A percentile compares a stretch with the other conserved stretches of the same genome.
Evolutionary conservation across 2,888 invertebrate species (phyloP).

Genomic region (Ophioninae sp.): DNA sequence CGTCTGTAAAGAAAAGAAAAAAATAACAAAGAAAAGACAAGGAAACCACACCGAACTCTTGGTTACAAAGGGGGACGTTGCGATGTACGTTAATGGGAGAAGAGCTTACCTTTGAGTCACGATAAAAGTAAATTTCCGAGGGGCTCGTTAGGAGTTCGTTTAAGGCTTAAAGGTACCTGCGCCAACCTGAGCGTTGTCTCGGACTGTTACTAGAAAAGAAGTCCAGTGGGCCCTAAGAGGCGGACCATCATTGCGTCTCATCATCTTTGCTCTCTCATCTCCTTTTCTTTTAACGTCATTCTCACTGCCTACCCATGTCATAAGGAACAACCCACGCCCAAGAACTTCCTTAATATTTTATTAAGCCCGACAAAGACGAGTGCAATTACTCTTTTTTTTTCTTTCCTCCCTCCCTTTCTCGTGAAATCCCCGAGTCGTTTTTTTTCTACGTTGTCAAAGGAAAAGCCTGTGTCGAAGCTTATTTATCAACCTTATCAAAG

Average conservation of each 20-base stretch:
- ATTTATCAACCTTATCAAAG: slow-evolving; percentile 1
- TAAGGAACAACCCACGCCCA: background rate
- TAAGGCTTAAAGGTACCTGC: slow-evolving; percentile 53
- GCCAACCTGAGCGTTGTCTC: slow-evolving; percentile 48
- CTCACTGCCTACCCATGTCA: background rate
- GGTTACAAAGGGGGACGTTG: slow-evolving; percentile 8
- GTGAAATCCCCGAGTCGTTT: background rate
- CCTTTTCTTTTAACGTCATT: slow-evolving; percentile 6
- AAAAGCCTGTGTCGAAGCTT: background rate
- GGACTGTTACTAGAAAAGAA: slow-evolving; percentile 44
- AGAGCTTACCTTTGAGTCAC: slow-evolving; percentile 39
- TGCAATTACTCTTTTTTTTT: background rate
- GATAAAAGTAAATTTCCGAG: slow-evolving; percentile 50
- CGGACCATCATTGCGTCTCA: slow-evolving; percentile 20
- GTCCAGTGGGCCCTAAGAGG: slow-evolving; percentile 9
- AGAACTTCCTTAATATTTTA: slow-evolving; percentile 19
- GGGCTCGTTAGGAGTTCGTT: slow-evolving; percentile 56
- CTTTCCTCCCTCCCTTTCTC: no score
- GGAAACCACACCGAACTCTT: slow-evolving; percentile 20
- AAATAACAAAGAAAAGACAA: background rate
- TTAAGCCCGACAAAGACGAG: background rate
- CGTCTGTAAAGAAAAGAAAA: slow-evolving; percentile 4
- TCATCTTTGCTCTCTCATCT: slow-evolving; percentile 44
- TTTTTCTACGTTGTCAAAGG: background rate
- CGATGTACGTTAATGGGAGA: slow-evolving; percentile 9